Evolutionary conservation across 2,888 invertebrate species (phyloP), one percentile per base, ranked within the genome.

Genomic region (Tetragnatha montana): DNA sequence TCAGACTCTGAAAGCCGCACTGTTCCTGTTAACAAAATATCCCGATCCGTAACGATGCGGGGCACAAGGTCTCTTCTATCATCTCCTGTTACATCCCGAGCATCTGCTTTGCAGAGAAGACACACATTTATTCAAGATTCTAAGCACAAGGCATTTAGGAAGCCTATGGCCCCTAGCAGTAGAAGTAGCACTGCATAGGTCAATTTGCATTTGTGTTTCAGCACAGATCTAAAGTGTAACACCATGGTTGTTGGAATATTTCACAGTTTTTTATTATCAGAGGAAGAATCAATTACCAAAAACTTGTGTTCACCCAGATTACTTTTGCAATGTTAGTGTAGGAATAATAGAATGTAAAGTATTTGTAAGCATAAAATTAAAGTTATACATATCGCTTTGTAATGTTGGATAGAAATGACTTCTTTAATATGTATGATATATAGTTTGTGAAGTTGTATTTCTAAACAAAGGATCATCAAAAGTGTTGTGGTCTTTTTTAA

Each of bases 31-130:
- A 70, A 47, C 22, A 50, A 75, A n/a, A 21, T 49, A 14, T 19
- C 78, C 4, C 81, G 76, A 0, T 71, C 51, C 3, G 68, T 73
- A 22, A 21, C 47, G 6, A 35, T 76, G 4, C 50, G 76, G 12
- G 89, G 81, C 19, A 89, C 89, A 6, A 73, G 68, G 17, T 89
- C 89, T n/a, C 35, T 89, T 0, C 76, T 89, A 19, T 89, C 89
- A 4, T 89, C 89, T 35, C 89, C 89, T 7, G 85, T 89, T 6
- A 81, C 89, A 10, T 70, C 71, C 10, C 19, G 76, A 8, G 76
- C 85, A 12, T 22, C 81, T 14, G 74, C 73, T 17, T 51, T 89
- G n/a, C 89, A 89, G 22, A 75, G 89, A 22, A 60, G 85, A 8
- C 89, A 89, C 81, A 89, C 81, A 0, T 89, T 89, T 49, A 60